Percentiles rank a stretch among this genome's conserved stretches.
phyloP scores from a whole-genome alignment of 1,140 invertebrate genomes.

The Temnothorax nylanderi region DNA sequence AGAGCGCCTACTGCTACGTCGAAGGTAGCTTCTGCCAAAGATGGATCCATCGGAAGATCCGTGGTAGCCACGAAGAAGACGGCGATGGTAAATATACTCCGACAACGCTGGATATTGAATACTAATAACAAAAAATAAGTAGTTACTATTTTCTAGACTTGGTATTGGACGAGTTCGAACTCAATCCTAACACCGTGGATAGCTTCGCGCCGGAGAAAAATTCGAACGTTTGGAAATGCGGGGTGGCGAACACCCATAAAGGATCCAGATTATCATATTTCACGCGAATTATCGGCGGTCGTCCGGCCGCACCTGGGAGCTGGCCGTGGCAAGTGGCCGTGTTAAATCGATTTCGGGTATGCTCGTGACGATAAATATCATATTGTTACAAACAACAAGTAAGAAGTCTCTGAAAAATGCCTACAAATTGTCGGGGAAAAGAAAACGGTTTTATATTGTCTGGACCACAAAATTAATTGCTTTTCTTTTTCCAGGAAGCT shows the following conservation, averaged over 20 bases:
- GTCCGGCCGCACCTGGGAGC: slow-evolving; percentile 90
- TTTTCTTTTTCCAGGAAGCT: slow-evolving; percentile 87
- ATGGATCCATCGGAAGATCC: slow-evolving; percentile 89
- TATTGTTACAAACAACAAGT: neutral
- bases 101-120: neutral
- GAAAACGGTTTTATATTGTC: no score
- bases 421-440: neutral
- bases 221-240: slow-evolving; percentile 80
- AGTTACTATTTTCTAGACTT: slow-evolving; percentile 67
- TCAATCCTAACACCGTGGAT: slow-evolving; percentile 78
- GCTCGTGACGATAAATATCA: slow-evolving; percentile 40
- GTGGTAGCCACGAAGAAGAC: slow-evolving; percentile 81
- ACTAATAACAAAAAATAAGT: neutral
- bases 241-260: slow-evolving; percentile 73
- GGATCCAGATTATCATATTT: slow-evolving; percentile 80
- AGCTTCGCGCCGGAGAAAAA: slow-evolving; percentile 73
- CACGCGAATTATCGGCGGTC: slow-evolving; percentile 93
- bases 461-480: neutral
- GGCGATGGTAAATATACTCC: slow-evolving; percentile 71
- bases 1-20: slow-evolving; percentile 94
- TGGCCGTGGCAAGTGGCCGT: slow-evolving; percentile 98
- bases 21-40: slow-evolving; percentile 92
- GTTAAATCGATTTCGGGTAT: slow-evolving; percentile 92
- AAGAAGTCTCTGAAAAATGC: neutral
- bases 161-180: slow-evolving; percentile 79